These are phyloP conservation scores for Puntigrus tetrazona DNA, from an alignment of 2,113 vertebrate species.

Conservation along the genomic window DNA sequence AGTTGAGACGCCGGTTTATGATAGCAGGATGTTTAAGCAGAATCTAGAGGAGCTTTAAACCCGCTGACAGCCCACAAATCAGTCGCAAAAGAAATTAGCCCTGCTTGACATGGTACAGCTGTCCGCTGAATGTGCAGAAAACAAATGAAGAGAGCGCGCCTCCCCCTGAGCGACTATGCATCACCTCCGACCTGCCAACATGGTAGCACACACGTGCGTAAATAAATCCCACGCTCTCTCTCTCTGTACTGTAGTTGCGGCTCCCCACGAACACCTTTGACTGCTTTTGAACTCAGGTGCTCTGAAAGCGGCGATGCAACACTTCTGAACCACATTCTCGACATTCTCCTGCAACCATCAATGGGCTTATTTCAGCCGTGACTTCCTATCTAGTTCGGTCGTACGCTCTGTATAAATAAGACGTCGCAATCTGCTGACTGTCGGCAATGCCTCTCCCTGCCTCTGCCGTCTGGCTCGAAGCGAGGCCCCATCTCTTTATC, in stretches of 20 bases:
- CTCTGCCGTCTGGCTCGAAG: not conserved
- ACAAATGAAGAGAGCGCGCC: slow-evolving; percentile 29
- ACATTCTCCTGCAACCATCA: slow-evolving; percentile 9
- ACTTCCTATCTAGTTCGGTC: not conserved
- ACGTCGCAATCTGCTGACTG: not conserved
- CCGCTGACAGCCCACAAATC: slow-evolving; percentile 24
- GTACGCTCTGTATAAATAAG: not conserved
- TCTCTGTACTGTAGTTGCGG: not conserved
- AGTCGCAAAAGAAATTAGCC: slow-evolving; percentile 17
- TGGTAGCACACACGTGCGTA: not conserved
- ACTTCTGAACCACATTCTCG: slow-evolving; percentile 20
- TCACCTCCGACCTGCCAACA: slow-evolving; percentile 17
- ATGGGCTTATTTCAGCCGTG: not conserved
- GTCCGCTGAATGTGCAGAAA: slow-evolving; percentile 46
- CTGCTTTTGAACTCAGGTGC: not conserved
- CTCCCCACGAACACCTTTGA: not conserved
- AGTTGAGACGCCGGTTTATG: not conserved
- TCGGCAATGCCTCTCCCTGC: not conserved
- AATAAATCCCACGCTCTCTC: slow-evolving; percentile 8
- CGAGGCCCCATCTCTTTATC: slow-evolving; percentile 16
- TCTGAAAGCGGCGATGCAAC: not conserved
- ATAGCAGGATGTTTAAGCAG: not conserved
- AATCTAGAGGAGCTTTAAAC: not conserved
- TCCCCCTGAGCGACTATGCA: slow-evolving; percentile 23
- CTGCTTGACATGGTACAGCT: slow-evolving; percentile 47